A percentile compares a stretch with the other conserved stretches of the same genome.
phyloP scores from a whole-genome alignment of 2,888 invertebrate species.

The Drosophila nr. medialis region DNA sequence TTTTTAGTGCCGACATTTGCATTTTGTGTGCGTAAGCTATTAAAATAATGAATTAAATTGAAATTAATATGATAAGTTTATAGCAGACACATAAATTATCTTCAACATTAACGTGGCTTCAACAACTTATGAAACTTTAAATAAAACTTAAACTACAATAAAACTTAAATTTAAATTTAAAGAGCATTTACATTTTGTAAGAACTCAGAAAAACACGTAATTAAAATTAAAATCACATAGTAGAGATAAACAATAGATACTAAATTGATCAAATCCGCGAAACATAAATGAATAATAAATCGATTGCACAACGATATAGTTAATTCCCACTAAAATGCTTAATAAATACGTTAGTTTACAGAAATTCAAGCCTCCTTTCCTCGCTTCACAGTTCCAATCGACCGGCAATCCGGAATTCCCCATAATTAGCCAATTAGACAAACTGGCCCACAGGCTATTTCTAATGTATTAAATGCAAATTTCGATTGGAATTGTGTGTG shows the following conservation, averaged over 20 bases:
- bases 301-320: neutral
- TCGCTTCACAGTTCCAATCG: neutral
- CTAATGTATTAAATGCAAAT: slow-evolving; percentile 28
- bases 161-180: neutral
- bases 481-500: slow-evolving; percentile 4
- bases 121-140: neutral
- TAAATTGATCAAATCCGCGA: too few relatives aligned
- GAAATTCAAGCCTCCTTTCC: neutral
- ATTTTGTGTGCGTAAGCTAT: slow-evolving; percentile 6
- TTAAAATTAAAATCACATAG: neutral
- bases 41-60: neutral
- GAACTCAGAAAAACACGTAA: neutral
- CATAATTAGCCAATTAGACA: slow-evolving; percentile 20
- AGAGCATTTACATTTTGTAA: neutral
- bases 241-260: neutral
- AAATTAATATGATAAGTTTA: neutral
- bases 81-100: neutral
- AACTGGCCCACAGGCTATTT: slow-evolving; percentile 3
- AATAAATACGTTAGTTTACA: neutral
- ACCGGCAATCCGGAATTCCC: slow-evolving; percentile 1
- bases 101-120: neutral
- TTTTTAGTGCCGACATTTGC: slow-evolving; percentile 21
- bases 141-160: neutral
- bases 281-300: neutral
- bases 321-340: neutral